Evolutionary conservation across 1,140 invertebrate species (phyloP), one percentile per base, ranked within the genome.

Genomic region (Drosophila rhopaloa): DNA sequence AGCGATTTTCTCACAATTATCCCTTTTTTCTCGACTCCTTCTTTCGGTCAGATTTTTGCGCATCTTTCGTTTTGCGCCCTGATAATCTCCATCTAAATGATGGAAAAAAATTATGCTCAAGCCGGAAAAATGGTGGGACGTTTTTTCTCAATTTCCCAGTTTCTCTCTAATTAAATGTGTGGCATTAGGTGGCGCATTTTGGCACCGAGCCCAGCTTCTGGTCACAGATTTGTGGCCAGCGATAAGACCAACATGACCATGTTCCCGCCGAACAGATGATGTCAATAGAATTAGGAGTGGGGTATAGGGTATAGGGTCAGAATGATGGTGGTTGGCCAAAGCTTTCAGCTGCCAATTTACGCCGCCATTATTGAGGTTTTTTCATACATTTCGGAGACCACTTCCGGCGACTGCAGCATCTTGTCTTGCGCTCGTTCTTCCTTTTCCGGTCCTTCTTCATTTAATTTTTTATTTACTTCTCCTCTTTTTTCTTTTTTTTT

Each of bases 11-110:
- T 44, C 43, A 43, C 61, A 81, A 78, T 85, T 82, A 76, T 76
- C 76, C 76, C 73, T 51, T 63, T 77, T 86, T 55, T 47, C 60
- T 53, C 11, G 38, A 27, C 43, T 40, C 16, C 29, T 29, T 38
- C 46, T 41, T 63, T 14, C 40, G 9, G 16, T 43, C 51, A 8
- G 46, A 46, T 54, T 71, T 53, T 38, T 51, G 71, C 16, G 19
- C 48, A 38, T 67, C 74, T 48, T 50, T 62, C 7, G 53, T 65
- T 38, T 54, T 19, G 47, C 16, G 47, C 40, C 73, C 60, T 37
- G 56, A 59, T 84, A 78, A 86, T 78, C 81, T 76, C 47, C 81
- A 77, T 66, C 82, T 68, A 86, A 84, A 81, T 77, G 74, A 71
- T 74, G 81, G 54, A 35, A 74, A 65, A 71, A 81, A 86, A 70